These are phyloP conservation scores for Metallyticus violacea DNA, from an alignment of 2,888 invertebrate species.

Conservation along the genomic window DNA sequence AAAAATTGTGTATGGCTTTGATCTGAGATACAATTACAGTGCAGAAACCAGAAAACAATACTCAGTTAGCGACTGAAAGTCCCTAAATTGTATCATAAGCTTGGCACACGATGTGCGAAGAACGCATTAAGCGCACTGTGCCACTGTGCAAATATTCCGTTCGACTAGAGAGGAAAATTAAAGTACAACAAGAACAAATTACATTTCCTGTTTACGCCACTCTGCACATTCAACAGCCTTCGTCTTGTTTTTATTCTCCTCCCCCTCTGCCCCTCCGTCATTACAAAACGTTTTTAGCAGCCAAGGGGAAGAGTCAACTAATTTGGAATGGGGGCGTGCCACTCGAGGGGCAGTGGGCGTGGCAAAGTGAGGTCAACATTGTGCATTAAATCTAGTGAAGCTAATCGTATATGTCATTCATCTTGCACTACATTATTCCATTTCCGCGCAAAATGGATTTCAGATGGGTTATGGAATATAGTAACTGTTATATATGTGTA, in stretches of 20 bases:
- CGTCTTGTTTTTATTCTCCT: too few relatives aligned
- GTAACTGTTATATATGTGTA: too few relatives aligned
- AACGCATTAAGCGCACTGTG: background rate
- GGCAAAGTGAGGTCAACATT: background rate
- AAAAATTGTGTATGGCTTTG: too few relatives aligned
- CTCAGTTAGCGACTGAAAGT: too few relatives aligned
- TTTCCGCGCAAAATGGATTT: too few relatives aligned
- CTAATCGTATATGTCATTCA: background rate
- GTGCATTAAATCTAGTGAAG: background rate
- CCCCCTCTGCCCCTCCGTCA: background rate
- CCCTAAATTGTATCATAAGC: too few relatives aligned
- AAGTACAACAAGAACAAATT: background rate
- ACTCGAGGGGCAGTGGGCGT: background rate
- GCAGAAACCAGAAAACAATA: too few relatives aligned
- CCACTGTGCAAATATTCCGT: background rate
- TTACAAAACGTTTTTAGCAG: background rate
- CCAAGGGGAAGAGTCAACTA: background rate
- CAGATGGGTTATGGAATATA: too few relatives aligned
- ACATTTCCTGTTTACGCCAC: background rate
- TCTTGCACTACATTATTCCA: background rate
- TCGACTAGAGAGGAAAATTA: background rate
- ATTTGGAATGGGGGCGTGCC: background rate
- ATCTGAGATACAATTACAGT: too few relatives aligned
- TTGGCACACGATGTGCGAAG: background rate
- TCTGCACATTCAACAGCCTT: background rate